Percentiles rank a stretch among this genome's conserved stretches.
Conservation (phyloP, 2,797 vertebrate genomes). For the Gambelia wislizenii region DNA sequence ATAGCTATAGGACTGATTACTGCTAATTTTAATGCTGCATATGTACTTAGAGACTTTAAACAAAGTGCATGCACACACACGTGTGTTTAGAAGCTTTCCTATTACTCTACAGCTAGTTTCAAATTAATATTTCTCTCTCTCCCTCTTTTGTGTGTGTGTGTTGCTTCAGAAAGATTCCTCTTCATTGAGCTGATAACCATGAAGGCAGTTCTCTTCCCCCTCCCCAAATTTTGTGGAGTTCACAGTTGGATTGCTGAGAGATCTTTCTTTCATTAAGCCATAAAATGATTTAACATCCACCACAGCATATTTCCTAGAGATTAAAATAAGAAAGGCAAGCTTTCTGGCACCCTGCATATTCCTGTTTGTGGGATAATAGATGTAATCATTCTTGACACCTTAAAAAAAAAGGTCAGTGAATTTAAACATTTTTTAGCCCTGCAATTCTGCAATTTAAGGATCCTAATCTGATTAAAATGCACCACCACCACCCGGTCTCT, state of each 20-base stretch:
- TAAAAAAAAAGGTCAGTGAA: neutral
- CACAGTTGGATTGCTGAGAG: conserved; percentile 44
- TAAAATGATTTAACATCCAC: conserved; percentile 41
- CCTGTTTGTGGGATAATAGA: neutral
- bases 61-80: neutral
- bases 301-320: neutral
- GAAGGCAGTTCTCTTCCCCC: conserved; percentile 29
- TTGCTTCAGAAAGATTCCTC: conserved; percentile 47
- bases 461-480: neutral
- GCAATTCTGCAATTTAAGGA: neutral
- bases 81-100: neutral
- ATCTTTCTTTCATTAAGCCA: conserved; percentile 42
- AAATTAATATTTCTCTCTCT: conserved; percentile 8
- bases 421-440: neutral
- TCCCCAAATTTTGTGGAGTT: neutral
- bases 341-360: rapidly evolving
- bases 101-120: conserved; percentile 50
- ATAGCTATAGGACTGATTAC: conserved; percentile 66
- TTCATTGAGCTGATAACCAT: conserved; percentile 30
- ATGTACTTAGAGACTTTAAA: conserved; percentile 35
- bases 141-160: conserved; percentile 41
- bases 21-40: conserved; percentile 38
- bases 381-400: neutral
- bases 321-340: conserved; percentile 5
- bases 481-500: neutral